phyloP scores from a whole-genome alignment of 2,113 vertebrate genomes.

The Ctenomys sociabilis region DNA sequence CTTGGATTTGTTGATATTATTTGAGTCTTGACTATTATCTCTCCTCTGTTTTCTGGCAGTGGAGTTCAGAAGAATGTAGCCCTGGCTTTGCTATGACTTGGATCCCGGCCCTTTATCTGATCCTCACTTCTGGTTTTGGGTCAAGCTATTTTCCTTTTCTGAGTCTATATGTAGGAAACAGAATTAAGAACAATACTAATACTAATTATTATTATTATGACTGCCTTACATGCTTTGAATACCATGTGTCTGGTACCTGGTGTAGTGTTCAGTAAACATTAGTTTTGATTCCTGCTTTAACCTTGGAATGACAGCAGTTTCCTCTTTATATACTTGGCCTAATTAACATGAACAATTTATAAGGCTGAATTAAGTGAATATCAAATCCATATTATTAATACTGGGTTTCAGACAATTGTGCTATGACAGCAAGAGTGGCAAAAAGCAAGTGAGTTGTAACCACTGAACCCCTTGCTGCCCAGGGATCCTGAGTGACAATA shows the following conservation, averaged over 20 bases:
- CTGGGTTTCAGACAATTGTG: background rate
- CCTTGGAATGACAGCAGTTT: background rate
- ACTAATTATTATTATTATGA: background rate
- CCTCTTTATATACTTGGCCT: background rate
- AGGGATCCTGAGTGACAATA: conserved; percentile 30
- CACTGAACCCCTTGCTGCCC: background rate
- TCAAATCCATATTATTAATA: conserved; percentile 2
- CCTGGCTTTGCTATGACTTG: background rate
- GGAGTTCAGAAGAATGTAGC: background rate
- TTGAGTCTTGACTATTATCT: background rate
- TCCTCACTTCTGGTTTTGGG: background rate
- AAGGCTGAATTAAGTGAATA: background rate
- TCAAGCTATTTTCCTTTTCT: background rate
- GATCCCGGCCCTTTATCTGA: background rate
- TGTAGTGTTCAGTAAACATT: background rate
- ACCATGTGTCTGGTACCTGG: background rate
- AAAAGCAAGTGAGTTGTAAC: background rate
- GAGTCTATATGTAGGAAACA: background rate
- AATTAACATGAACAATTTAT: conserved; percentile 4
- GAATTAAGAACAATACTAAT: background rate
- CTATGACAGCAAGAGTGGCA: background rate
- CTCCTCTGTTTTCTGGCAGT: background rate
- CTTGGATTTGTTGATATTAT: background rate
- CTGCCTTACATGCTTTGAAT: background rate
- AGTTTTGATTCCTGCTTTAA: background rate